These are phyloP conservation scores for Leptogaster cylindrica DNA, from an alignment of 2,888 invertebrate species.

Conservation along the genomic window DNA sequence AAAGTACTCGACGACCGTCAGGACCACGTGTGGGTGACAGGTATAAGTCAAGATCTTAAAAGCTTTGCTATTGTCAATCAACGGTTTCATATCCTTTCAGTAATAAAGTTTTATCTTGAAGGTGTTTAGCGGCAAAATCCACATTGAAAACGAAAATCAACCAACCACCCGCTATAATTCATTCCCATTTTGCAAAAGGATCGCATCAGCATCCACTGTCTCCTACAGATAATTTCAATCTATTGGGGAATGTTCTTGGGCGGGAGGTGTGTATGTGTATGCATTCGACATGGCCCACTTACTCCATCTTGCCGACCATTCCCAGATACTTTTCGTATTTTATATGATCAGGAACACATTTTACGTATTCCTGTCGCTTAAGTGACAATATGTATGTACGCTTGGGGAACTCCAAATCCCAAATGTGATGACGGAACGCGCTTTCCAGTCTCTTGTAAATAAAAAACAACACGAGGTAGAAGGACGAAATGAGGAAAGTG, in stretches of 20 bases:
- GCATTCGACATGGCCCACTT: background rate
- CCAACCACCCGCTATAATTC: background rate
- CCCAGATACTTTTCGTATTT: background rate
- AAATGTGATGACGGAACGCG: background rate
- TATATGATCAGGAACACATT: constrained; percentile 26
- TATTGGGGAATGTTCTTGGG: constrained; percentile 5
- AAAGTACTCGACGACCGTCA: background rate
- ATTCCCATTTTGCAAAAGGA: background rate
- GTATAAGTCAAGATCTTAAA: constrained; percentile 36
- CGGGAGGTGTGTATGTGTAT: background rate
- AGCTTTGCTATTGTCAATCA: constrained; percentile 33
- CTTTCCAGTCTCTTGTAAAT: background rate
- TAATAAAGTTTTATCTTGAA: constrained; percentile 36
- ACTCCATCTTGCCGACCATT: background rate
- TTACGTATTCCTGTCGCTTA: background rate
- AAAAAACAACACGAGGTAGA: too few relatives aligned
- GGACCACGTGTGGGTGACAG: constrained; percentile 5
- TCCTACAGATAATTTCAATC: constrained; percentile 24
- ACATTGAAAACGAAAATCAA: background rate
- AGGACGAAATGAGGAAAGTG: too few relatives aligned
- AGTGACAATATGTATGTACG: constrained; percentile 11
- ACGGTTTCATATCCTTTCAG: constrained; percentile 19
- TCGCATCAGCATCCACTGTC: background rate
- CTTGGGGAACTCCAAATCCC: constrained; percentile 5
- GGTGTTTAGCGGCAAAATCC: constrained; percentile 24